Evolutionary conservation across 2,113 vertebrate genomes (phyloP).

Genomic region (Corythornis cristatus): DNA sequence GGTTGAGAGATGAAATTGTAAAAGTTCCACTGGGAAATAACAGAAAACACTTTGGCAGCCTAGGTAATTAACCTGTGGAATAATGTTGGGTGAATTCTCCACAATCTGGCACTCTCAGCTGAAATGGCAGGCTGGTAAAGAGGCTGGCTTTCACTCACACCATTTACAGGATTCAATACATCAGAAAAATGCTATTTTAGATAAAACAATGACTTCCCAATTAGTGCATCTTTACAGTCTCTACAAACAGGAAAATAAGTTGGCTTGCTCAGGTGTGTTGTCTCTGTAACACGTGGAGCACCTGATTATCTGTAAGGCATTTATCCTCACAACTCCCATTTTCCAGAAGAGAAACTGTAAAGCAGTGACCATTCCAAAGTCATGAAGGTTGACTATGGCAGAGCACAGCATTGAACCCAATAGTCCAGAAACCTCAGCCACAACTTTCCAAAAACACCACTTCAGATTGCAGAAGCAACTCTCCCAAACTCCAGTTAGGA

Average conservation of each 20-base stretch:
- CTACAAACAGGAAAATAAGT: not conserved
- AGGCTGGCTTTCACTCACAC: not conserved
- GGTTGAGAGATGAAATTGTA: not conserved
- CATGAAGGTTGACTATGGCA: not conserved
- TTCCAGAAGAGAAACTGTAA: not conserved
- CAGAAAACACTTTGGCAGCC: not conserved
- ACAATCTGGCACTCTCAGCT: not conserved
- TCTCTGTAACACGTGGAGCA: not conserved
- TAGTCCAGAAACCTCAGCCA: not conserved
- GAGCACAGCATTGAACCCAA: not conserved
- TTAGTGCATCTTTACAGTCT: not conserved
- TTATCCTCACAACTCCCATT: not conserved
- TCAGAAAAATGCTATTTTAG: not conserved
- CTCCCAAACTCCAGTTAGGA: not conserved
- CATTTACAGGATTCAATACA: not conserved
- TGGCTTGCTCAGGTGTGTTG: not conserved
- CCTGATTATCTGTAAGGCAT: not conserved
- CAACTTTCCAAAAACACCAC: not conserved
- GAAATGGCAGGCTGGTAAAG: not conserved
- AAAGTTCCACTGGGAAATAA: not conserved
- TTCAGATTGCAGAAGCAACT: accelerated
- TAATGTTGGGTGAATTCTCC: not conserved
- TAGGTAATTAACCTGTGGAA: not conserved
- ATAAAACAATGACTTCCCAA: not conserved
- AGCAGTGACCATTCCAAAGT: not conserved